These are phyloP conservation scores for Steinernema scapterisci DNA, from an alignment of 2,888 invertebrate genomes.

Conservation along the genomic window DNA sequence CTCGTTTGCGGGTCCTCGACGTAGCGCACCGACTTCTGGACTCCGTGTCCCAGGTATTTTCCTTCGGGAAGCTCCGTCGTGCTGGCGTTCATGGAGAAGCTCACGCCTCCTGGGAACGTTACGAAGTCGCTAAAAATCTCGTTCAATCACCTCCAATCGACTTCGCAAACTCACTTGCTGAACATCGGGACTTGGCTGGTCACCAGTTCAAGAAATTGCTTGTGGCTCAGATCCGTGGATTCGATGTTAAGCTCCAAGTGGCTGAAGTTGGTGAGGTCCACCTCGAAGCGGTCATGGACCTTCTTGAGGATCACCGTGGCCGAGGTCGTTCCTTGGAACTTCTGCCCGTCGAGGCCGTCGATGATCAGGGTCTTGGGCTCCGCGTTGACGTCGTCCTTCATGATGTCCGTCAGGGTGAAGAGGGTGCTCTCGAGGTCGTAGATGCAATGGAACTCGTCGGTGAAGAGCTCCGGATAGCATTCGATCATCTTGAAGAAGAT, in stretches of 20 bases:
- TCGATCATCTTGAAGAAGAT: conserved; percentile 12
- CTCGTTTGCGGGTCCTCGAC: conserved; percentile 1
- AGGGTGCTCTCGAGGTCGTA: conserved; percentile 24
- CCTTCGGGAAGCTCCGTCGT: conserved; percentile 4
- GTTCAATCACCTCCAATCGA: neutral
- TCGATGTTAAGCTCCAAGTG: neutral
- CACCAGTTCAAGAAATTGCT: conserved; percentile 15
- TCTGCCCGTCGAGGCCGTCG: neutral
- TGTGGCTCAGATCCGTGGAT: conserved; percentile 9
- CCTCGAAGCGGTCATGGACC: neutral
- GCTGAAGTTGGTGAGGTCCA: neutral
- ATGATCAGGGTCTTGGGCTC: neutral
- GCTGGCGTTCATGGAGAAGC: neutral
- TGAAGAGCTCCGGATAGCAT: neutral
- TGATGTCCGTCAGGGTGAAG: neutral
- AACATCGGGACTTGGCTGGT: conserved; percentile 28
- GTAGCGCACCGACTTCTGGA: conserved; percentile 29
- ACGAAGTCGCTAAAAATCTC: neutral
- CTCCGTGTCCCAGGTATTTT: conserved; percentile 26
- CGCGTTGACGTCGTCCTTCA: neutral
- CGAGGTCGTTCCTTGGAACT: conserved; percentile 18
- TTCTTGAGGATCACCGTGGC: conserved; percentile 6
- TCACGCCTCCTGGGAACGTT: neutral
- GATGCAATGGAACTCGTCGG: neutral
- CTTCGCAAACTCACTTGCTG: neutral